phyloP scores from a whole-genome alignment of 2,888 invertebrate species.

The Altica lythri region DNA sequence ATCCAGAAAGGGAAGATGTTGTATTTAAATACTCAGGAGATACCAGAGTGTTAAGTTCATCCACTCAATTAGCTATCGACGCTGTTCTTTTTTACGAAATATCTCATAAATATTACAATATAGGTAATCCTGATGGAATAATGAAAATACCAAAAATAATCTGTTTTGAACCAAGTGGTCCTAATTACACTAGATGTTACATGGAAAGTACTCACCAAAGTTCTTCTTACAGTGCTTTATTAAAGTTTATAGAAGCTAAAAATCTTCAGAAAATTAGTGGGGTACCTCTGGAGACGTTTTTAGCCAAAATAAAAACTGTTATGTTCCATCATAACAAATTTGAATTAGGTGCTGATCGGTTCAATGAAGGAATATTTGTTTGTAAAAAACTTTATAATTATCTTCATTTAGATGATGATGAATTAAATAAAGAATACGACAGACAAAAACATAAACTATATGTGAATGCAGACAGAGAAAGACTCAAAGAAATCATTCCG shows the following conservation, averaged over 20 bases:
- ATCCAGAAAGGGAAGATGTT: conserved; percentile 4
- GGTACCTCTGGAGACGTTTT: not conserved
- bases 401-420: not conserved
- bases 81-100: conserved; percentile 4
- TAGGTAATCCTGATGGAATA: not conserved
- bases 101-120: not conserved
- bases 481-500: not conserved
- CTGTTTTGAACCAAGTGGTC: conserved; percentile 6
- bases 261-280: conserved; percentile 1
- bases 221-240: conserved; percentile 2
- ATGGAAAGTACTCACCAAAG: conserved; percentile 2
- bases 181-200: conserved; percentile 2
- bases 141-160: conserved; percentile 2
- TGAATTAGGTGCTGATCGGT: not conserved
- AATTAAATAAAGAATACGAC: conserved; percentile 1
- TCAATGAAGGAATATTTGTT: conserved; percentile 2
- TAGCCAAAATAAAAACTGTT: conserved; percentile 1
- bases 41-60: not conserved
- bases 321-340: conserved; percentile 8
- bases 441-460: conserved; percentile 1
- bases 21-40: conserved; percentile 5
- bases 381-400: conserved; percentile 3
- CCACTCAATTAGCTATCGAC: conserved; percentile 3
- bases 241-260: conserved; percentile 1
- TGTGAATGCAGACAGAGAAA: not conserved